Evolutionary conservation across 2,113 vertebrate genomes (phyloP), one percentile per base, ranked within the genome.

Genomic region (Mormyrus iriodes): DNA sequence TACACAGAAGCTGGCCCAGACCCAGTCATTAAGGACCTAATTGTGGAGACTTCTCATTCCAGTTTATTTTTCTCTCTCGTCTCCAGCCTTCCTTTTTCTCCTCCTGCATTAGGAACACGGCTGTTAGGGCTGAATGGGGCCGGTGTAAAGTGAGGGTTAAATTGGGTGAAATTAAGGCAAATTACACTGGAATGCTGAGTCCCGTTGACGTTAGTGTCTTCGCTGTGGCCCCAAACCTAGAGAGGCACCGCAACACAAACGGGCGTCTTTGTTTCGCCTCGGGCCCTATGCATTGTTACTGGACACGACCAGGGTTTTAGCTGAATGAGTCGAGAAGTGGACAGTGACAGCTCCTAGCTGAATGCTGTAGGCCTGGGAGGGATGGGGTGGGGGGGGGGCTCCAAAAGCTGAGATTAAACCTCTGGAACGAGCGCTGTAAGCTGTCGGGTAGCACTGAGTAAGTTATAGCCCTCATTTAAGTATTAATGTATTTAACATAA

Each of bases 131-230:
- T 97, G 97, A 98, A 97, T 97, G 95, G 97, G 97, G 95, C 96
- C 95, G 95, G 96, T 95, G 96, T 97, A 96, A 97, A 98, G 96
- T 97, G 96, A 96, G 97, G 96, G 96, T 97, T 98, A 98, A 98
- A 98, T 98, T 97, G 97, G 96, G 97, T 97, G 96, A 97, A 97
- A 97, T 97, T 97, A 98, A 98, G 97, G 97, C 95, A 97, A 98
- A 98, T 98, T 97, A 98, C 97, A 97, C 96, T 93, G 95, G 96
- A 97, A 97, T 97, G 96, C 95, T 95, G 96, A 95, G 96, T 95
- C 96, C 96, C 95, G 96, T 96, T 91, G 95, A 95, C 96, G 97
- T 95, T 42, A 48, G 82, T 9, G 8, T 27, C 97, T 97, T 96
- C 96, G 96, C 96, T 97, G 96, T 96, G 96, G 96, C 89, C 89